A percentile compares a stretch with the other conserved stretches of the same genome.
Conservation (phyloP, 2,888 invertebrate genomes). For the Xylocampa areola region DNA sequence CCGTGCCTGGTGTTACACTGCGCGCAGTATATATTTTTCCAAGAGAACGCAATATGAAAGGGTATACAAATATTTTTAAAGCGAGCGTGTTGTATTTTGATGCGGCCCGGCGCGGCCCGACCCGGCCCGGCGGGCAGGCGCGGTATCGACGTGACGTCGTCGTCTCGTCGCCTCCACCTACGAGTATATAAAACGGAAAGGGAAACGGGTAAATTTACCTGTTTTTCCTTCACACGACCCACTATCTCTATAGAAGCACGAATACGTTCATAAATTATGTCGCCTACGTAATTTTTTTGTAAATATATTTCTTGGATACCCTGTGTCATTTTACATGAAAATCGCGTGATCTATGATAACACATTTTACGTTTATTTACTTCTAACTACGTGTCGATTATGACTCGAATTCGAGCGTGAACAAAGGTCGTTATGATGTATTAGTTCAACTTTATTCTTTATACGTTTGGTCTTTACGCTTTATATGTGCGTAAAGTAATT, state of each 20-base stretch:
- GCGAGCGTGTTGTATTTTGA: slow-evolving; percentile 65
- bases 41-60: slow-evolving; percentile 58
- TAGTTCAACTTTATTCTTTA: slow-evolving; percentile 22
- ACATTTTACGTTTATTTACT: slow-evolving; percentile 39
- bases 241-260: slow-evolving; percentile 45
- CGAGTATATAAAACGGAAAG: slow-evolving; percentile 45
- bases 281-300: slow-evolving; percentile 23
- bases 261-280: slow-evolving; percentile 45
- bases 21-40: slow-evolving; percentile 43
- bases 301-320: slow-evolving; percentile 27
- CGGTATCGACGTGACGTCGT: slow-evolving; percentile 62
- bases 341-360: slow-evolving; percentile 35
- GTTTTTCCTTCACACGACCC: slow-evolving; percentile 56
- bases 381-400: slow-evolving; percentile 45
- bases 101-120: slow-evolving; percentile 52
- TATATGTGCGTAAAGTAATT: slow-evolving; percentile 17
- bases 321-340: slow-evolving; percentile 1
- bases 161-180: slow-evolving; percentile 49
- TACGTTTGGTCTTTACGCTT: slow-evolving; percentile 24
- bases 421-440: slow-evolving; percentile 28
- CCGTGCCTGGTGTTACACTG: slow-evolving; percentile 19
- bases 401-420: slow-evolving; percentile 43
- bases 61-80: slow-evolving; percentile 69
- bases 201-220: slow-evolving; percentile 64
- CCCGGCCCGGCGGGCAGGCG: slow-evolving; percentile 45